phyloP scores from a whole-genome alignment of 1,140 invertebrate genomes.

The Coelopa frigida region DNA sequence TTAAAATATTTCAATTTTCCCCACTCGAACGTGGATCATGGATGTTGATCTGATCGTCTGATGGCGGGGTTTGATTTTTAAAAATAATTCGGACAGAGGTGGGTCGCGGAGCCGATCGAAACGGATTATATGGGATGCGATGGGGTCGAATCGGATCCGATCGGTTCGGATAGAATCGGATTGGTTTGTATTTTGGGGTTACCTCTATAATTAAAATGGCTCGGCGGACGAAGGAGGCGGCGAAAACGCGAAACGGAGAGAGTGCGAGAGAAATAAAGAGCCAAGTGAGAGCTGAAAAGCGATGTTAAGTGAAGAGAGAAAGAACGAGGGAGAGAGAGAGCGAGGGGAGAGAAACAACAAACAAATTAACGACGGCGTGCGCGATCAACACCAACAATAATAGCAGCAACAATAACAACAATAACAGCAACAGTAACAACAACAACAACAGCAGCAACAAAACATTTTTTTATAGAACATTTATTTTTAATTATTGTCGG shows the following conservation, averaged over 20 bases:
- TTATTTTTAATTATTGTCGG: neutral
- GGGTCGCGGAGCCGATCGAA: too few relatives aligned
- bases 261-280: conserved; percentile 3
- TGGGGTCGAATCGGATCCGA: too few relatives aligned
- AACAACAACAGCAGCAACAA: conserved; percentile 1
- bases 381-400: neutral
- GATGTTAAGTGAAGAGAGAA: too few relatives aligned
- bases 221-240: conserved; percentile 6
- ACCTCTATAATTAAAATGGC: conserved; percentile 17
- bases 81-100: too few relatives aligned
- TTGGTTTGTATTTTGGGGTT: conserved; percentile 19
- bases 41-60: too few relatives aligned
- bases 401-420: conserved; percentile 2
- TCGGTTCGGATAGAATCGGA: too few relatives aligned
- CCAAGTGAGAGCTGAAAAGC: conserved; percentile 1
- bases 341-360: too few relatives aligned
- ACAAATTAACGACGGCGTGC: neutral
- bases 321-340: neutral
- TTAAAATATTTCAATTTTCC: too few relatives aligned
- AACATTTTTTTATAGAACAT: neutral
- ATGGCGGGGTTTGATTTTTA: too few relatives aligned
- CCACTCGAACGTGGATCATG: too few relatives aligned
- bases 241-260: neutral
- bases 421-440: conserved; percentile 2
- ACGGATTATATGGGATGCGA: too few relatives aligned